phyloP scores from a whole-genome alignment of 2,113 vertebrate genomes.

The Spilogale gracilis region DNA sequence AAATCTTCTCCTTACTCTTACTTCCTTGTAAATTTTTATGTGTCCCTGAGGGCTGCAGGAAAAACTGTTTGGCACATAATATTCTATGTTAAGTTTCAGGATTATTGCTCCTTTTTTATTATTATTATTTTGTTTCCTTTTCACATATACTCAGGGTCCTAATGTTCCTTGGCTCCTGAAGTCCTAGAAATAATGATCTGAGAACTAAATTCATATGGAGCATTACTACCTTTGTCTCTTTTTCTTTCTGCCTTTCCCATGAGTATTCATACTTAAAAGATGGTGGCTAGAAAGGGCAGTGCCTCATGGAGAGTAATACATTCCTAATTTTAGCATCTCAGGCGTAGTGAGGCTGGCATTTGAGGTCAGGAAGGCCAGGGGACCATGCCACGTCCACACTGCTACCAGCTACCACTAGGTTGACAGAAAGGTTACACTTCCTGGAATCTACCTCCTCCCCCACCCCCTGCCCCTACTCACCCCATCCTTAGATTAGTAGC shows the following conservation, averaged over 20 bases:
- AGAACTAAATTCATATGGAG: conserved; percentile 28
- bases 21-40: background rate
- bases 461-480: background rate
- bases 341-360: background rate
- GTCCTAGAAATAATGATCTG: background rate
- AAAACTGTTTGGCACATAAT: background rate
- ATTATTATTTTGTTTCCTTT: conserved; percentile 41
- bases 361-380: background rate
- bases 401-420: background rate
- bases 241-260: background rate
- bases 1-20: background rate
- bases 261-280: background rate
- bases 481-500: background rate
- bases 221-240: background rate
- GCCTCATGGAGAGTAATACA: background rate
- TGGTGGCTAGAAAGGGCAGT: conserved; percentile 13
- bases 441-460: background rate
- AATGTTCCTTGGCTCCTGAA: background rate
- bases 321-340: conserved; percentile 21
- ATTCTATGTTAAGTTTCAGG: conserved; percentile 38
- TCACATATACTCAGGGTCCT: background rate
- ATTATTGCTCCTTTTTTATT: background rate
- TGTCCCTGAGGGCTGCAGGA: background rate
- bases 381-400: background rate
- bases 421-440: background rate